phyloP scores from a whole-genome alignment of 2,797 vertebrate species.

The Parauchenoglanis ngamensis region DNA sequence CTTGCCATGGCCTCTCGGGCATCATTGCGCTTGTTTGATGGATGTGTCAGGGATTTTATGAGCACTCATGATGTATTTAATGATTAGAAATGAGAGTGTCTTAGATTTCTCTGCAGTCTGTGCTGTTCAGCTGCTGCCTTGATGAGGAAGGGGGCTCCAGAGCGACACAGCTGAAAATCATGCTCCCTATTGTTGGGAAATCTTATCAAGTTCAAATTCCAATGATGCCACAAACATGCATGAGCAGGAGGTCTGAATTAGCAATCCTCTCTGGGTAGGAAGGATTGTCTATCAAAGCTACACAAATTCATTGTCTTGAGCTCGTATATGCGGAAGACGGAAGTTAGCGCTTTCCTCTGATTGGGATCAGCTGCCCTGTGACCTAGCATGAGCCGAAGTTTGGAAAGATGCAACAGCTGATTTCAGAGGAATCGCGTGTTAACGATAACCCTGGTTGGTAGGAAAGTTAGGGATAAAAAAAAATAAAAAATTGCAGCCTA shows the following conservation, averaged over 20 bases:
- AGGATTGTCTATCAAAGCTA: not conserved
- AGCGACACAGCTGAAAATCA: not conserved
- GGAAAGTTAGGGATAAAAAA: not conserved
- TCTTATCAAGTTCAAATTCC: not conserved
- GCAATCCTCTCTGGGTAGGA: not conserved
- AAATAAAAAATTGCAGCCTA: not conserved
- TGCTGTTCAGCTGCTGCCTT: not conserved
- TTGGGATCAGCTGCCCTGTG: not conserved
- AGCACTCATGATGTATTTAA: not conserved
- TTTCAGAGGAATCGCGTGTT: not conserved
- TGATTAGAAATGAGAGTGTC: not conserved
- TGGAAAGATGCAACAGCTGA: not conserved
- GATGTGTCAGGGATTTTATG: slow-evolving; percentile 5
- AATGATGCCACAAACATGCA: not conserved
- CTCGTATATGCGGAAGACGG: not conserved
- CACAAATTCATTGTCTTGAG: not conserved
- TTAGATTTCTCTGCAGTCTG: not conserved
- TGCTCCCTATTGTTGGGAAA: not conserved
- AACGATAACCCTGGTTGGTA: not conserved
- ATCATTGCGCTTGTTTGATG: slow-evolving; percentile 13
- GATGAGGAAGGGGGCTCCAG: not conserved
- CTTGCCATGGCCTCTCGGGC: not conserved
- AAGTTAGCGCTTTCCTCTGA: not conserved
- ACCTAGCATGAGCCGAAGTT: not conserved
- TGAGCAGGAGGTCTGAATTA: not conserved